Conservation (phyloP, 2,113 vertebrate genomes). For the Tonatia bakeri region DNA sequence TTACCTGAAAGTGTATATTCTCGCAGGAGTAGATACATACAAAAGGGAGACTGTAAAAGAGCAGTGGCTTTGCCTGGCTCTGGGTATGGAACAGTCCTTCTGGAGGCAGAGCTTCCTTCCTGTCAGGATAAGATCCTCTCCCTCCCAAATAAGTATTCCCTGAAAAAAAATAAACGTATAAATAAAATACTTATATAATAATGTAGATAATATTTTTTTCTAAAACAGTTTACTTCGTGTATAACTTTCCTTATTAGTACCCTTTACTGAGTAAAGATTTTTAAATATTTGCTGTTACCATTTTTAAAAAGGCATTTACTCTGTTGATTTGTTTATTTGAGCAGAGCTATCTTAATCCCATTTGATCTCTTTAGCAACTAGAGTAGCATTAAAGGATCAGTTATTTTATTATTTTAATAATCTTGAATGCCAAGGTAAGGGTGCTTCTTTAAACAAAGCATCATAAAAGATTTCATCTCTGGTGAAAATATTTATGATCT, state of each 20-base stretch:
- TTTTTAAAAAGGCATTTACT: constrained; percentile 26
- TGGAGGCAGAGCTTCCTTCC: constrained; percentile 50
- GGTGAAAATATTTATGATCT: constrained; percentile 24
- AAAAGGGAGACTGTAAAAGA: background rate
- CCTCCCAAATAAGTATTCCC: constrained; percentile 16
- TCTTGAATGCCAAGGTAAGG: constrained; percentile 26
- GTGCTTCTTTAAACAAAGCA: constrained; percentile 35
- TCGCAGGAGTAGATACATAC: background rate
- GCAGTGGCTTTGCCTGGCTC: background rate
- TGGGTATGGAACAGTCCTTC: background rate
- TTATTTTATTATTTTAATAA: constrained; percentile 39
- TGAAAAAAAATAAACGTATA: constrained; percentile 1
- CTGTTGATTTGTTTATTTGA: constrained; percentile 62
- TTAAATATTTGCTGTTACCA: constrained; percentile 33
- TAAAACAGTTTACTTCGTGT: background rate
- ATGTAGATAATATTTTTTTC: background rate
- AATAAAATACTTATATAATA: constrained; percentile 22
- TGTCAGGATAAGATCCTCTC: constrained; percentile 35
- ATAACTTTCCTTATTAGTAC: background rate
- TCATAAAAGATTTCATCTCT: background rate
- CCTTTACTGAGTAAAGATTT: constrained; percentile 1
- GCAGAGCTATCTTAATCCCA: constrained; percentile 52
- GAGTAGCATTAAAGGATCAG: constrained; percentile 33
- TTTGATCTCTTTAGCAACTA: constrained; percentile 53
- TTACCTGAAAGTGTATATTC: background rate